phyloP scores from a whole-genome alignment of 2,113 vertebrate genomes.

The Tychaedon coryphoeus region DNA sequence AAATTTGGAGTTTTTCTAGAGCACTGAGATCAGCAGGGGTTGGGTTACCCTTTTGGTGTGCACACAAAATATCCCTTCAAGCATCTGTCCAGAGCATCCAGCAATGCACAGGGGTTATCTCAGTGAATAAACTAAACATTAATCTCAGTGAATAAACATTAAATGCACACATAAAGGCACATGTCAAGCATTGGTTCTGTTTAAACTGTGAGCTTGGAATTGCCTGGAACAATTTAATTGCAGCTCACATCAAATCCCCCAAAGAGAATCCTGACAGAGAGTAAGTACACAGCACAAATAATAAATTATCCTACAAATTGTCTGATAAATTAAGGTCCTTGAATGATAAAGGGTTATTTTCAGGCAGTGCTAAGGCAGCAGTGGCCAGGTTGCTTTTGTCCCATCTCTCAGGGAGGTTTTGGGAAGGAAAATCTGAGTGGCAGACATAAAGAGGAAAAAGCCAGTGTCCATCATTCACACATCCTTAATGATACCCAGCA shows the following conservation, averaged over 20 bases:
- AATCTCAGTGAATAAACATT: background rate
- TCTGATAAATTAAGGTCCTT: background rate
- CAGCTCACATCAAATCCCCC: background rate
- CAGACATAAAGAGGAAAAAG: background rate
- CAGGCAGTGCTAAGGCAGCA: background rate
- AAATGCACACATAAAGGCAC: accelerated
- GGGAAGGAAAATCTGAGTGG: background rate
- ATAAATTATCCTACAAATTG: background rate
- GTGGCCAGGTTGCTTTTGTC: background rate
- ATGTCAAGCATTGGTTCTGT: background rate
- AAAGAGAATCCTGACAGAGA: background rate
- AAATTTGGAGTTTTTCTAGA: no score
- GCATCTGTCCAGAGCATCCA: background rate
- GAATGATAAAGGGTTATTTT: background rate
- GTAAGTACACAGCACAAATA: background rate
- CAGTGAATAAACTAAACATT: background rate
- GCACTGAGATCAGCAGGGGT: background rate
- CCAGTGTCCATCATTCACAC: background rate
- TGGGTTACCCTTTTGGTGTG: background rate
- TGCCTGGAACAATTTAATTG: background rate
- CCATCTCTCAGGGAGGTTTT: background rate
- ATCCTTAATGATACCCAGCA: background rate
- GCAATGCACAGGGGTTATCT: background rate
- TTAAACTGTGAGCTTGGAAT: background rate
- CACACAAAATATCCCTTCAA: background rate